A percentile compares a stretch with the other conserved stretches of the same genome.
These are phyloP conservation scores for Dendrocincla fuliginosa DNA, from an alignment of 2,797 vertebrate genomes.

Conservation along the genomic window DNA sequence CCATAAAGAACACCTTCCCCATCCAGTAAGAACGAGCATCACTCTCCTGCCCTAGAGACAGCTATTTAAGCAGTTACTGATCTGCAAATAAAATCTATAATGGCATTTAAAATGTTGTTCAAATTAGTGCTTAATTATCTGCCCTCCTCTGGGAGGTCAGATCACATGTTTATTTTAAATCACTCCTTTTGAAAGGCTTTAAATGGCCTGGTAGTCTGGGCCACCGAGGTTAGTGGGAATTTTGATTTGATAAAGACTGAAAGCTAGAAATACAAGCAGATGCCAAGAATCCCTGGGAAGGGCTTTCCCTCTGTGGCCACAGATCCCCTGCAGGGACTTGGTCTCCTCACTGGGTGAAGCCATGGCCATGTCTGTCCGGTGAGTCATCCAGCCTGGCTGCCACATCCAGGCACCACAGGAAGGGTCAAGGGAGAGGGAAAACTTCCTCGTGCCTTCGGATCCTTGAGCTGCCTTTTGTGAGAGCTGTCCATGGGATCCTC, in stretches of 20 bases:
- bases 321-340: accelerated
- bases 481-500: not conserved
- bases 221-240: not conserved
- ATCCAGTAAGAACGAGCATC: not conserved
- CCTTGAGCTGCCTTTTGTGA: not conserved
- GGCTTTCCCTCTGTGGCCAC: not conserved
- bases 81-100: conserved; percentile 21
- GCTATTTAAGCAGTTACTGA: not conserved
- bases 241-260: not conserved
- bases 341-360: not conserved
- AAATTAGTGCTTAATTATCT: conserved; percentile 15
- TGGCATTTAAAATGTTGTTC: not conserved
- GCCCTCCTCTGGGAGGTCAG: not conserved
- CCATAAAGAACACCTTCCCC: not conserved
- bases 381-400: not conserved
- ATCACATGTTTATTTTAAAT: not conserved
- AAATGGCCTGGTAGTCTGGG: not conserved
- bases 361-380: not conserved
- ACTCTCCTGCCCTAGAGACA: not conserved
- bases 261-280: not conserved
- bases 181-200: not conserved
- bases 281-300: not conserved
- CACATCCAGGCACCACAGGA: not conserved
- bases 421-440: not conserved
- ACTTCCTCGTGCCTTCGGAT: not conserved